Percentiles rank a stretch among this genome's conserved stretches.
phyloP scores from a whole-genome alignment of 2,797 vertebrate genomes.

The Peromyscus aztecus region DNA sequence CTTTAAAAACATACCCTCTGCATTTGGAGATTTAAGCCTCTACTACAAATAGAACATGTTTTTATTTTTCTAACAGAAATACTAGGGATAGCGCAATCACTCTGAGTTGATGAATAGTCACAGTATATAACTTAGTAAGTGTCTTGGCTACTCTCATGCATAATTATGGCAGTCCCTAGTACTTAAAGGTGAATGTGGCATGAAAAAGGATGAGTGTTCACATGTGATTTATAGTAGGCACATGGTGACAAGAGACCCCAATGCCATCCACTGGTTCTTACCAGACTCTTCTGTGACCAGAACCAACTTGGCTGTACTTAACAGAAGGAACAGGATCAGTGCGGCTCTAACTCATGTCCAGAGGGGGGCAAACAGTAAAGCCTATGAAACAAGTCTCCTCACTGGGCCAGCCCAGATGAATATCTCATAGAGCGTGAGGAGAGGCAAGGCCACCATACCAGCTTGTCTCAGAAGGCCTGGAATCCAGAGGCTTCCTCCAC shows the following conservation, averaged over 20 bases:
- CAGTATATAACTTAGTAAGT: not conserved
- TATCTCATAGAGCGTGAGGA: accelerated
- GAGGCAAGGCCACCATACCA: not conserved
- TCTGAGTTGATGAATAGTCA: not conserved
- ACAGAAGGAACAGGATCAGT: too few species aligned
- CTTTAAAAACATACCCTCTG: not conserved
- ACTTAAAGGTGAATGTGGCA: not conserved
- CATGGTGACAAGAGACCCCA: not conserved
- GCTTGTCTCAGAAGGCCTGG: not conserved
- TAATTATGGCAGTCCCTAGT: not conserved
- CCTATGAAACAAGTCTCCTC: too few species aligned
- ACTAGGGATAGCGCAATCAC: not conserved
- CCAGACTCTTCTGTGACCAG: not conserved
- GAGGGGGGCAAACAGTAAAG: not conserved
- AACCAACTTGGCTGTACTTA: not conserved
- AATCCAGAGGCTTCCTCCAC: not conserved
- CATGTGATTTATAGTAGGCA: not conserved
- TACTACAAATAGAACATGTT: not conserved
- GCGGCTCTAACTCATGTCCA: not conserved
- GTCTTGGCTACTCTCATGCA: not conserved
- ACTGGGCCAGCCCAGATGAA: accelerated
- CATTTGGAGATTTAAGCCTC: not conserved
- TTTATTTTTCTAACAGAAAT: conserved; percentile 22
- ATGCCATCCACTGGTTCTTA: not conserved
- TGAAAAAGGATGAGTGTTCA: not conserved